These are phyloP conservation scores for Dilophus febrilis DNA, from an alignment of 2,888 invertebrate species.

Conservation along the genomic window DNA sequence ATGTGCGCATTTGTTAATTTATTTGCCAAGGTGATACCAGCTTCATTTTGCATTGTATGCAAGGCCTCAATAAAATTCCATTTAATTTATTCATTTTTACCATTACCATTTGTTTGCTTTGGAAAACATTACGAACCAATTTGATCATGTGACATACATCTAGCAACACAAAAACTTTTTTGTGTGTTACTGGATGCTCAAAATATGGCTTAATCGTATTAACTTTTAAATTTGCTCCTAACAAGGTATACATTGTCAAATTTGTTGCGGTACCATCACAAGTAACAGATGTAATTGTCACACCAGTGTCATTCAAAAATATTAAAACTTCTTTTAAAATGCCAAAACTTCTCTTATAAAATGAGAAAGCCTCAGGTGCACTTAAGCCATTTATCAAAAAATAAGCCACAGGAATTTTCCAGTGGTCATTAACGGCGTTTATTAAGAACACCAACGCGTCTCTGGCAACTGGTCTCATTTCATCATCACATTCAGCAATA, in stretches of 20 bases:
- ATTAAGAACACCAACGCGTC: neutral
- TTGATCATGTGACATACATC: neutral
- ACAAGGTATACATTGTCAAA: neutral
- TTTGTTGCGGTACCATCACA: neutral
- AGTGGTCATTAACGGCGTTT: neutral
- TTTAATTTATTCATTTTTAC: too few species aligned
- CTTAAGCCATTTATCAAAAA: conserved; percentile 1
- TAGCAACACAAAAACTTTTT: too few species aligned
- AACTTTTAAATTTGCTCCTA: neutral
- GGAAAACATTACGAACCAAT: too few species aligned
- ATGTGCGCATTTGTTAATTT: too few species aligned
- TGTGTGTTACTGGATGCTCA: too few species aligned
- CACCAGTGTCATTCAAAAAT: neutral
- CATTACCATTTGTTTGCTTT: neutral
- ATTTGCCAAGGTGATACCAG: neutral
- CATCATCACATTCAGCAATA: neutral
- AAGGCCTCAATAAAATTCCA: too few species aligned
- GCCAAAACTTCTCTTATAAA: too few species aligned
- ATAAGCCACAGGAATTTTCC: conserved; percentile 2
- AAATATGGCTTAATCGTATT: neutral
- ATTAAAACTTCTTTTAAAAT: neutral
- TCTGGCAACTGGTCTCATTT: neutral
- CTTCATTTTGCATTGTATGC: neutral
- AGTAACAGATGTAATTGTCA: neutral
- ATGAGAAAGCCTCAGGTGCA: neutral